Evolutionary conservation across 2,888 invertebrate genomes (phyloP).

Genomic region (Mayetiola destructor): DNA sequence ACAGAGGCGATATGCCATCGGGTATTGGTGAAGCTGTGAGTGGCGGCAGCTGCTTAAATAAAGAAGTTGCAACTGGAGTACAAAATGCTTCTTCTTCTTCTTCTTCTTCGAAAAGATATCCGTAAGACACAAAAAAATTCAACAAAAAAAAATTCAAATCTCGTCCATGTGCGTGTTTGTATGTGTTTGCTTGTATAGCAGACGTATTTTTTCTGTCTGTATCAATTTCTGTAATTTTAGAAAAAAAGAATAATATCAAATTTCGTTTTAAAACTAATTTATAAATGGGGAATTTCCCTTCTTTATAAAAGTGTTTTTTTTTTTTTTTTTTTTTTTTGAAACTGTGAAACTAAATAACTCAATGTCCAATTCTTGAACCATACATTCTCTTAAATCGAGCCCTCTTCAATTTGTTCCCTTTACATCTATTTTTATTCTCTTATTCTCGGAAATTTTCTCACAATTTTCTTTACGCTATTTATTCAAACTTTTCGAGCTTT

Average conservation of each 20-base stretch:
- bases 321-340: background rate
- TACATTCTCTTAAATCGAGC: no score
- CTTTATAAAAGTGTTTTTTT: background rate
- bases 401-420: no score
- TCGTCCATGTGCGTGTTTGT: conserved; percentile 8
- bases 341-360: no score
- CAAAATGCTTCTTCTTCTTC: conserved; percentile 18
- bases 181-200: no score
- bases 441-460: no score
- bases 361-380: no score
- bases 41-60: background rate
- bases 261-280: background rate
- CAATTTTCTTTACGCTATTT: no score
- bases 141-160: background rate
- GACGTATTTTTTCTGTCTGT: no score
- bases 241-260: background rate
- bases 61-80: conserved; percentile 17
- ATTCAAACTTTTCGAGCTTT: no score
- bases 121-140: conserved; percentile 25
- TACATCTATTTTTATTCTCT: no score
- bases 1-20: conserved; percentile 30
- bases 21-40: conserved; percentile 14
- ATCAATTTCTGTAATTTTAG: background rate
- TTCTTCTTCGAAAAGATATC: conserved; percentile 21
- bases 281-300: background rate